phyloP scores from a whole-genome alignment of 2,113 vertebrate genomes.

The Platysteira castanea region DNA sequence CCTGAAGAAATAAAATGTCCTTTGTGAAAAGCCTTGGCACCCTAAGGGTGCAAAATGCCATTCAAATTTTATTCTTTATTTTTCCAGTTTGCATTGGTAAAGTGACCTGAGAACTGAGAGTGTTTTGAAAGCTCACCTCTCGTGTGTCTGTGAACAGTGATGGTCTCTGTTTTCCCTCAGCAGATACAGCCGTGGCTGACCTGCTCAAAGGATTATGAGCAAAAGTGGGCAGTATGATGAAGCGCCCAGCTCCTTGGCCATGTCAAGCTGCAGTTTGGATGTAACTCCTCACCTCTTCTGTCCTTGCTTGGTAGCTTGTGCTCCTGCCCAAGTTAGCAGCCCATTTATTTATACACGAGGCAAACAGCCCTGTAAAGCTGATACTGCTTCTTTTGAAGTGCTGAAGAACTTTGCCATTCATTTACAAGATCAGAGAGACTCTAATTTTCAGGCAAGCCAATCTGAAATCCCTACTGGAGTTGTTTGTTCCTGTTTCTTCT shows the following conservation, averaged over 20 bases:
- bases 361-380: neutral
- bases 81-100: neutral
- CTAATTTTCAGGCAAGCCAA: neutral
- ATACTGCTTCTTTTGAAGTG: neutral
- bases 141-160: neutral
- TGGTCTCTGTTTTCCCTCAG: neutral
- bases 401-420: conserved; percentile 3
- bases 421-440: neutral
- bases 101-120: neutral
- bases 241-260: neutral
- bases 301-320: neutral
- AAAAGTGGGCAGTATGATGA: neutral
- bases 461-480: neutral
- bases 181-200: neutral
- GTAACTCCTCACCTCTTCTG: neutral
- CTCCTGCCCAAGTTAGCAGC: neutral
- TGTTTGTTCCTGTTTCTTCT: neutral
- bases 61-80: neutral
- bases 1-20: neutral
- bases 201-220: neutral
- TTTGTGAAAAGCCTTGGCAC: neutral
- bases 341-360: neutral
- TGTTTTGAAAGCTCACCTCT: neutral
- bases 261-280: neutral
- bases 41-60: neutral